phyloP scores from a whole-genome alignment of 2,888 invertebrate species.

The Mythimna impura region DNA sequence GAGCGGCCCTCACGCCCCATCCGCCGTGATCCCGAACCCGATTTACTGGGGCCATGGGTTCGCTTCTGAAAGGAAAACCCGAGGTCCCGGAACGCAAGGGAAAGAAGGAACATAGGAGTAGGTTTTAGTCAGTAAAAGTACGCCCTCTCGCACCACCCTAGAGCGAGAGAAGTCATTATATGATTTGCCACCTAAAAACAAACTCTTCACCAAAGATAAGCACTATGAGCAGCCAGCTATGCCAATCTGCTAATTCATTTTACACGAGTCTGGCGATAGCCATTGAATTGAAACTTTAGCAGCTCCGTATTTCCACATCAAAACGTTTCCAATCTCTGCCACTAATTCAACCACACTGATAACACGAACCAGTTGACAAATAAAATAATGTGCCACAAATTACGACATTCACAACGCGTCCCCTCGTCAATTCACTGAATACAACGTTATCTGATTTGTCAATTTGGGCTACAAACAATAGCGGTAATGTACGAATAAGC shows the following conservation, averaged over 20 bases:
- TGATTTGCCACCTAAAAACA: no score
- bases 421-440: constrained; percentile 44
- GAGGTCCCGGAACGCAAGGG: no score
- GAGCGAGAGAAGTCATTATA: no score
- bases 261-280: background rate
- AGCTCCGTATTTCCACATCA: background rate
- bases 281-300: background rate
- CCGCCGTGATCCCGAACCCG: no score
- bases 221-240: no score
- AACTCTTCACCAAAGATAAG: no score
- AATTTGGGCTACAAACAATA: constrained; percentile 58
- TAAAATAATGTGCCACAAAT: constrained; percentile 55
- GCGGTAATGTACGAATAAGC: constrained; percentile 50
- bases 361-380: constrained; percentile 41
- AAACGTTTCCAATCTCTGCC: constrained; percentile 11
- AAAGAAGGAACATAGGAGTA: no score
- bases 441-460: constrained; percentile 58
- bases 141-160: no score
- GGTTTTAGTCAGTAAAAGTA: no score
- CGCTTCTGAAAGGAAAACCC: no score
- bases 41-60: no score
- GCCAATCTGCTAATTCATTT: background rate
- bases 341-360: constrained; percentile 28
- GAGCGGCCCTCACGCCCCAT: no score
- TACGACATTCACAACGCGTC: constrained; percentile 22